Evolutionary conservation across 2,888 invertebrate genomes (phyloP), one percentile per base, ranked within the genome.

Genomic region (Synanthedon formicaeformis): DNA sequence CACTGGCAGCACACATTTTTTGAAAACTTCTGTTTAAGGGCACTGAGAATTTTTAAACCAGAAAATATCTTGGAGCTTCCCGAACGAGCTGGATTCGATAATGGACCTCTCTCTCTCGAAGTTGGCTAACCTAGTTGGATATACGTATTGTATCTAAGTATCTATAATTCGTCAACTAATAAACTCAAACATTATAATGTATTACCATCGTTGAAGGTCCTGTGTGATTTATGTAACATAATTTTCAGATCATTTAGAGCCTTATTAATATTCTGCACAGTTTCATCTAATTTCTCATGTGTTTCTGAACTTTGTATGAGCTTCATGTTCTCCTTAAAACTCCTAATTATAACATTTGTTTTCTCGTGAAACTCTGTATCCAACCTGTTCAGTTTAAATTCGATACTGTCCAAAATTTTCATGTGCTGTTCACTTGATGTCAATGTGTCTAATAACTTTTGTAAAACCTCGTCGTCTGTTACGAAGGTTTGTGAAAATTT

Each of bases 341-440:
- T 72, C 50, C 81, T 82, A 52, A 83, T 56, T 51, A 86, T 84
- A 3, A 57, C 68, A 53, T 82, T 81, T 0, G 83, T 77, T 61
- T 84, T 86, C 55, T 86, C 85, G 53, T 86, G 86, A 5, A 86
- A 68, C 68, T 86, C 86, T 52, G 82, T 83, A 53, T 86, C 85
- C 45, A 86, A 61, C 23, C 86, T 69, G 56, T 85, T 87, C 18
- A 87, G 60, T 66, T 78, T 69, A 54, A 78, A 87, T 58, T 84
- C 81, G 53, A 88, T 82, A 57, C 75, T 78, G 41, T 87, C 86
- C n/a, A 87, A 71, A 65, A 83, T 85, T 56, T 86, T 85, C 2
- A 88, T 67, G 62, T 83, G 86, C 56, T 78, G 84, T 61, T 86
- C 87, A 59, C 81, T 84, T 3, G 81, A 73, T 2, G 82, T 77